These are phyloP conservation scores for Etia nguti DNA, from an alignment of 2,113 vertebrate genomes.

Conservation along the genomic window DNA sequence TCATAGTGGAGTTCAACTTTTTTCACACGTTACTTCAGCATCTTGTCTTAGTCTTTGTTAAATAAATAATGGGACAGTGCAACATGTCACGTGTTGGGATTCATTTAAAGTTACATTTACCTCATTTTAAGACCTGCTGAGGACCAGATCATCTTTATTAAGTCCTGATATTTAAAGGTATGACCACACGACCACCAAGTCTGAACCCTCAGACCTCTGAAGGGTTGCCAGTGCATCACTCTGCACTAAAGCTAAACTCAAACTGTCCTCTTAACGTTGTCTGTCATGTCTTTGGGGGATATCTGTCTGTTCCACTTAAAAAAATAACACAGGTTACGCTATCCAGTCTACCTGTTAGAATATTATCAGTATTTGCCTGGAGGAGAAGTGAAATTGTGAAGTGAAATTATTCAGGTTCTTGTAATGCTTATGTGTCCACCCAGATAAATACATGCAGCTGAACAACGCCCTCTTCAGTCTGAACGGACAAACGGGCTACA, in stretches of 20 bases:
- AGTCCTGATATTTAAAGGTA: background rate
- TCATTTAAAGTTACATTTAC: background rate
- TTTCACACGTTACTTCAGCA: background rate
- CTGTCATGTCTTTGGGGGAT: background rate
- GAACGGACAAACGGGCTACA: constrained; percentile 86
- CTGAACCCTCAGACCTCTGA: background rate
- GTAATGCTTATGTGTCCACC: background rate
- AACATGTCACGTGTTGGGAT: rapidly evolving
- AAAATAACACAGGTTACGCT: background rate
- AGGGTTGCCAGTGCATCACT: background rate
- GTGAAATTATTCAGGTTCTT: background rate
- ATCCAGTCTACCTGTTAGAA: background rate
- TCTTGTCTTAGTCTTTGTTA: background rate
- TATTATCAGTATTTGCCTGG: background rate
- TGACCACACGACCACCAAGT: background rate
- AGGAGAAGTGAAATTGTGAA: background rate
- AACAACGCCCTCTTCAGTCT: constrained; percentile 89
- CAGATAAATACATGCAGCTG: constrained; percentile 93
- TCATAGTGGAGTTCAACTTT: background rate
- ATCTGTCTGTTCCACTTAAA: background rate
- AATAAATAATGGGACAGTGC: background rate
- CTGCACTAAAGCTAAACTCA: background rate
- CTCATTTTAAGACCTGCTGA: background rate
- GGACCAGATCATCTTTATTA: background rate
- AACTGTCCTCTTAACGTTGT: background rate